These are phyloP conservation scores for Tursiops truncatus DNA, from an alignment of 2,113 vertebrate species.

Conservation along the genomic window DNA sequence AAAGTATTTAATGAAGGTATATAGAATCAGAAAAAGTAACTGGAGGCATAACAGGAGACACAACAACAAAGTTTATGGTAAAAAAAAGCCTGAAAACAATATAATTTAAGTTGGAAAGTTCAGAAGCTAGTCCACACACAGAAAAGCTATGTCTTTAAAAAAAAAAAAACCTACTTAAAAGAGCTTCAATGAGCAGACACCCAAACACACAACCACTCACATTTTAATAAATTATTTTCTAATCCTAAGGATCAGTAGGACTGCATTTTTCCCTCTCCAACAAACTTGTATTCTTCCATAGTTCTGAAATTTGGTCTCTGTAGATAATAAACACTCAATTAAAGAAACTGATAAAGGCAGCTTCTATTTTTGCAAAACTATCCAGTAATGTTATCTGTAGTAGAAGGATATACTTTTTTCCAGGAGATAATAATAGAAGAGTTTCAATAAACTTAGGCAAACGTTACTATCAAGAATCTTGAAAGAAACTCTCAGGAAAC, in stretches of 20 bases:
- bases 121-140: not conserved
- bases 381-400: not conserved
- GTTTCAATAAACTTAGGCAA: conserved; percentile 25
- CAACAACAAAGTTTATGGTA: not conserved
- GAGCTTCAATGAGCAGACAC: not conserved
- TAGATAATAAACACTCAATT: not conserved
- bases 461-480: conserved; percentile 17
- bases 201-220: not conserved
- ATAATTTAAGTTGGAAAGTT: not conserved
- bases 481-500: not conserved
- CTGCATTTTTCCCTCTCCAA: not conserved
- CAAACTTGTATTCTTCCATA: not conserved
- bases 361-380: not conserved
- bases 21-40: not conserved
- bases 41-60: not conserved
- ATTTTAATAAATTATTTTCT: not conserved
- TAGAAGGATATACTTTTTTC: not conserved
- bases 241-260: not conserved
- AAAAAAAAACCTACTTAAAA: not conserved
- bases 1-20: not conserved
- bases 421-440: not conserved
- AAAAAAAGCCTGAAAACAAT: not conserved
- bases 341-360: not conserved
- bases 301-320: not conserved
- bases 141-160: not conserved